Conservation (phyloP, 2,113 vertebrate genomes). For the Odocoileus virginianus region DNA sequence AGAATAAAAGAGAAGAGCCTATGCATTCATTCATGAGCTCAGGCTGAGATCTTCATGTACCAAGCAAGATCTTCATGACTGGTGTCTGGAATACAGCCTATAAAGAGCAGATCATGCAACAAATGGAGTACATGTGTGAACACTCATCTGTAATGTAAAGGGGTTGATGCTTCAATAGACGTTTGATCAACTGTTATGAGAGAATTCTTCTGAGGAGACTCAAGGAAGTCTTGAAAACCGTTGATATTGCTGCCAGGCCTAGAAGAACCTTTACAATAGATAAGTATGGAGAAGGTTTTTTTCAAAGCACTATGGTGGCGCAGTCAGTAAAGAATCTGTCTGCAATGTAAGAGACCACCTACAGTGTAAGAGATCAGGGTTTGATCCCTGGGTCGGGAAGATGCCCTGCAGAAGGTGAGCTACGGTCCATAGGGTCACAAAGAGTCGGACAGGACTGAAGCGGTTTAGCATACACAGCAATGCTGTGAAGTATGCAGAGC, state of each 20-base stretch:
- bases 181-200: not conserved
- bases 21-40: not conserved
- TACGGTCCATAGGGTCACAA: not conserved
- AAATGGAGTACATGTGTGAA: not conserved
- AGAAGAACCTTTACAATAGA: not conserved
- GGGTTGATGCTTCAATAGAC: not conserved
- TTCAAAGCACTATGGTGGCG: not conserved
- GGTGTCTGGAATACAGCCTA: not conserved
- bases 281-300: not conserved
- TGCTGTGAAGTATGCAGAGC: not conserved
- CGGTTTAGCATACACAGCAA: not conserved
- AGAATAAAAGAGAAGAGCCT: not conserved
- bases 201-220: not conserved
- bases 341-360: not conserved
- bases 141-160: not conserved
- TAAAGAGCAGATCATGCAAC: not conserved
- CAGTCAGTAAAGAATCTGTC: not conserved
- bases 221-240: not conserved
- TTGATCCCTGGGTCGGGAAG: not conserved
- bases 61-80: not conserved
- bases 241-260: not conserved
- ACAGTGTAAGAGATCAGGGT: not conserved
- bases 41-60: not conserved
- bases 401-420: not conserved
- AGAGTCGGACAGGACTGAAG: not conserved